These are phyloP conservation scores for Phasia obesa DNA, from an alignment of 2,888 invertebrate species.

Conservation along the genomic window DNA sequence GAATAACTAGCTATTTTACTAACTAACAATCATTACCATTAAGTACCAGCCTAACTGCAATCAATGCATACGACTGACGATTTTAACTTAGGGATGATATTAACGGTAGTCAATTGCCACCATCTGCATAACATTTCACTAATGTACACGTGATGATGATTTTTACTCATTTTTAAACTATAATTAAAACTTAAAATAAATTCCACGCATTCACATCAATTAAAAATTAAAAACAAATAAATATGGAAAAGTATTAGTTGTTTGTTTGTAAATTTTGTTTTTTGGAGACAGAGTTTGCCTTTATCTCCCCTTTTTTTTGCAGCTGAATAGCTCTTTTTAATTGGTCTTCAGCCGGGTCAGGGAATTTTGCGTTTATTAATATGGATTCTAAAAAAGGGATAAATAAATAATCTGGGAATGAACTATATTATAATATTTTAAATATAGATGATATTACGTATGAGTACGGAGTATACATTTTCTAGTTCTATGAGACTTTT, in stretches of 20 bases:
- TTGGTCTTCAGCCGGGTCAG: slow-evolving; percentile 26
- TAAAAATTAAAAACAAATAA: neutral
- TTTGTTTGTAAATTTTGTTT: slow-evolving; percentile 1
- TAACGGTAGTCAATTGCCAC: slow-evolving; percentile 13
- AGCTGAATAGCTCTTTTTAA: slow-evolving; percentile 23
- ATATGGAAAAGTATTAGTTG: slow-evolving; percentile 4
- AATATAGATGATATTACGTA: slow-evolving; percentile 34
- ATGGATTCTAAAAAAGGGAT: slow-evolving; percentile 24
- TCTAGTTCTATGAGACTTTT: too few relatives aligned
- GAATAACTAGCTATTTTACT: too few relatives aligned
- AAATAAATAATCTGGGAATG: neutral
- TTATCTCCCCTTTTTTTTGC: slow-evolving; percentile 19
- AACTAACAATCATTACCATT: too few relatives aligned
- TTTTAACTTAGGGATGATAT: slow-evolving; percentile 15
- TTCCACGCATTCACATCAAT: neutral
- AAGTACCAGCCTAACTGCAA: too few relatives aligned
- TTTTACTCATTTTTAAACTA: slow-evolving; percentile 2
- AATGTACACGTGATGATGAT: neutral
- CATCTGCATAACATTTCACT: neutral
- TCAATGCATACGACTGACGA: slow-evolving; percentile 18
- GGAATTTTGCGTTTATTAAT: slow-evolving; percentile 12
- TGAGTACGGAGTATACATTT: too few relatives aligned
- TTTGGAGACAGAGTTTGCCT: slow-evolving; percentile 25
- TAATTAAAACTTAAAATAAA: slow-evolving; percentile 19
- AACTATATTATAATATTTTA: slow-evolving; percentile 7